Evolutionary conservation across 2,888 invertebrate species (phyloP).

Genomic region (Macaria notata): DNA sequence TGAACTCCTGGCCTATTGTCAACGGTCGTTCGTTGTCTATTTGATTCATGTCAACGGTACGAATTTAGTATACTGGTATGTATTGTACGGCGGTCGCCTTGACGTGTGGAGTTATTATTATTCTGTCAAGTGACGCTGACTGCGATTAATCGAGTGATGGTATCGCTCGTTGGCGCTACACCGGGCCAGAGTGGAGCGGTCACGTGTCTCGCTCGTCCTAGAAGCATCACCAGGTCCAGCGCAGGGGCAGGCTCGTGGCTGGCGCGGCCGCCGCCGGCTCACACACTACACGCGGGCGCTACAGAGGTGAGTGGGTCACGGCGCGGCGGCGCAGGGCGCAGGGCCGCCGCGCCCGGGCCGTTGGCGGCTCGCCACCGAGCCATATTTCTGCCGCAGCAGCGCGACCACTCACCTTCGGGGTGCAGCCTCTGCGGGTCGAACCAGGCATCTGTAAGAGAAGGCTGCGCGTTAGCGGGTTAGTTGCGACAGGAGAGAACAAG

Average conservation of each 20-base stretch:
- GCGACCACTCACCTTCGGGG: constrained; percentile 90
- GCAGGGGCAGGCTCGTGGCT: not conserved
- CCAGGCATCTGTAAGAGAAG: constrained; percentile 94
- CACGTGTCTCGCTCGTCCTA: not conserved
- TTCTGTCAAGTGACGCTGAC: constrained; percentile 42
- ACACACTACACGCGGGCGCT: constrained; percentile 8
- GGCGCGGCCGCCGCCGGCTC: not conserved
- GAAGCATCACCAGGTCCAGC: constrained; percentile 3
- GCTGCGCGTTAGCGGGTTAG: constrained; percentile 81
- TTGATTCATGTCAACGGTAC: not conserved
- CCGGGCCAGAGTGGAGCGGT: constrained; percentile 8
- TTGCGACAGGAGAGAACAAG: constrained; percentile 71
- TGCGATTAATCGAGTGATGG: constrained; percentile 29
- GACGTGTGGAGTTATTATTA: constrained; percentile 56
- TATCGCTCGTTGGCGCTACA: constrained; percentile 35
- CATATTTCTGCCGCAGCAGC: constrained; percentile 53
- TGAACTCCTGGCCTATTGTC: constrained; percentile 11
- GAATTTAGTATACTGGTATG: not conserved
- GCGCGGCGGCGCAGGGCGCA: constrained; percentile 51
- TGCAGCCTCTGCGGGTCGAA: constrained; percentile 95
- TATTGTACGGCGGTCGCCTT: constrained; percentile 44
- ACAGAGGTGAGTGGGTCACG: constrained; percentile 39
- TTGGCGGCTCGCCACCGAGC: constrained; percentile 58
- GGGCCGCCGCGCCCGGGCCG: constrained; percentile 42
- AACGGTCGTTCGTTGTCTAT: not conserved